These are phyloP conservation scores for Tachyglossus aculeatus DNA, from an alignment of 2,797 vertebrate species.

Conservation along the genomic window DNA sequence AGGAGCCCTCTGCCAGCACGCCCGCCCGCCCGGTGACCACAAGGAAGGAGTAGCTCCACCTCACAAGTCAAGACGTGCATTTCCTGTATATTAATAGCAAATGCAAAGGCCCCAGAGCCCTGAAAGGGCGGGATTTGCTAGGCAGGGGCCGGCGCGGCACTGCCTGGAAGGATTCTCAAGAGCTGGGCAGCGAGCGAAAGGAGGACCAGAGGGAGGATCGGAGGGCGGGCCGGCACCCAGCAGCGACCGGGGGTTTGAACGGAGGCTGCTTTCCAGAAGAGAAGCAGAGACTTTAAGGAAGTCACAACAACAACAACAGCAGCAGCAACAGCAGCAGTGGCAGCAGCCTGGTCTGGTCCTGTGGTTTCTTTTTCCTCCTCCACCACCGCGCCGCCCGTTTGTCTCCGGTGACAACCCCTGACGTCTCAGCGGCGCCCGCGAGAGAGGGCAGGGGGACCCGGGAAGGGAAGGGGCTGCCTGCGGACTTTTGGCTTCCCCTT, in stretches of 20 bases:
- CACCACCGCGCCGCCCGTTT: not conserved
- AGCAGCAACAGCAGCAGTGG: slow-evolving; percentile 22
- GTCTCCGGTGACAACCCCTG: not conserved
- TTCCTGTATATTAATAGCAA: slow-evolving; percentile 67
- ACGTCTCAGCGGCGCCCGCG: not conserved
- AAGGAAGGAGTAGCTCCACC: slow-evolving; percentile 64
- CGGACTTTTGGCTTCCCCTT: slow-evolving; percentile 14
- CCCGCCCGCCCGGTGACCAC: slow-evolving; percentile 44
- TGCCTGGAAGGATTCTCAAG: not conserved
- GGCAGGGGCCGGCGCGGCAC: slow-evolving; percentile 20
- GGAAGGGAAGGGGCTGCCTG: not conserved
- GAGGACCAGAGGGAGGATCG: not conserved
- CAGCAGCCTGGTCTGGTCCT: not conserved
- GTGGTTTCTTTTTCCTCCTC: slow-evolving; percentile 3
- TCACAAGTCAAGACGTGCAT: slow-evolving; percentile 64
- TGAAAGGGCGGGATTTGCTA: slow-evolving; percentile 54
- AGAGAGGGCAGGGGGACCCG: not conserved
- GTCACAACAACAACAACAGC: slow-evolving; percentile 38
- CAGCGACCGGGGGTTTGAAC: not conserved
- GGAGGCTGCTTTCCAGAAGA: not conserved
- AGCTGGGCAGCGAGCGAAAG: not conserved
- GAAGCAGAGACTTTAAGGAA: slow-evolving; percentile 50
- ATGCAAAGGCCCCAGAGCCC: slow-evolving; percentile 56
- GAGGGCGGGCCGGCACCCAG: not conserved
- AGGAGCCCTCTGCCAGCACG: slow-evolving; percentile 37